Evolutionary conservation across 2,888 invertebrate genomes (phyloP).

Genomic region (Priocnemis perturbator): DNA sequence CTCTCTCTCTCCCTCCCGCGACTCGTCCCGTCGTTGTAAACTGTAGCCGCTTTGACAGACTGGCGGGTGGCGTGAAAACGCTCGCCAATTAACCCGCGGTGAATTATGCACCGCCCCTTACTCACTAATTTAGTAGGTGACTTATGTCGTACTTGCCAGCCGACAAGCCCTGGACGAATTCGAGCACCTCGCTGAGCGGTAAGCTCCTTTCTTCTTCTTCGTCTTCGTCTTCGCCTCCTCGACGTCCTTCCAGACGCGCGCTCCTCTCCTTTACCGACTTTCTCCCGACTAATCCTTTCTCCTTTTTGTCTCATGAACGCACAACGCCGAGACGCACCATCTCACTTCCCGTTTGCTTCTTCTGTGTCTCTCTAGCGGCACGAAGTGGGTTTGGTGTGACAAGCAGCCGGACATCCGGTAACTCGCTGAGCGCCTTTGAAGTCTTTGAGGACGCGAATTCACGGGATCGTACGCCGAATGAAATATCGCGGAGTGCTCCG

Average conservation of each 20-base stretch:
- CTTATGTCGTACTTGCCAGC: constrained; percentile 71
- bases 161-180: constrained; percentile 65
- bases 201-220: constrained; percentile 22
- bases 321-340: not conserved
- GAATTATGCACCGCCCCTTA: constrained; percentile 71
- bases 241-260: constrained; percentile 9
- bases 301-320: constrained; percentile 7
- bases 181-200: constrained; percentile 53
- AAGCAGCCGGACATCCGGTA: constrained; percentile 68
- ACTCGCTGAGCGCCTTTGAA: constrained; percentile 62
- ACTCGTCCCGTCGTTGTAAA: constrained; percentile 48
- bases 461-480: constrained; percentile 69
- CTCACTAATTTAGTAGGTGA: constrained; percentile 73
- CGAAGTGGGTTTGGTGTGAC: constrained; percentile 43
- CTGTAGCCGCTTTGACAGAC: constrained; percentile 71
- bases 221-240: constrained; percentile 15
- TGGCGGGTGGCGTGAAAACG: constrained; percentile 73
- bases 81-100: constrained; percentile 74
- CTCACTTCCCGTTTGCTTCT: constrained; percentile 21
- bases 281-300: constrained; percentile 15
- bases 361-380: constrained; percentile 18
- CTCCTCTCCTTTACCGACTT: constrained; percentile 11
- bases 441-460: constrained; percentile 64
- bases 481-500: constrained; percentile 61
- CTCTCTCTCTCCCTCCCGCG: constrained; percentile 13